phyloP scores from a whole-genome alignment of 1,140 invertebrate genomes.

The Drosophila auraria region DNA sequence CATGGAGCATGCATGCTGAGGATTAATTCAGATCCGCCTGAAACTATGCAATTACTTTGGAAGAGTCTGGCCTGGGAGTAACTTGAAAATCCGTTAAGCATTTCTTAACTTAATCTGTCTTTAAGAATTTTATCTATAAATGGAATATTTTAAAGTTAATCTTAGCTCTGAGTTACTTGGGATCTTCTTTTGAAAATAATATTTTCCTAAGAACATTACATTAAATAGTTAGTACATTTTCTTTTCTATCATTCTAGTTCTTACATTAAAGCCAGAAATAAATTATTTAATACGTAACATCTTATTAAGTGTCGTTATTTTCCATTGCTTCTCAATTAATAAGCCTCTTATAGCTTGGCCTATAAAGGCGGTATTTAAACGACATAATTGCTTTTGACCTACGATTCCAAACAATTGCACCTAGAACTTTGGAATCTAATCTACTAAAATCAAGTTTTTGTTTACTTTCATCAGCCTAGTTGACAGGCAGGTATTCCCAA shows the following conservation, averaged over 20 bases:
- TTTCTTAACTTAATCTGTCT: too few relatives aligned
- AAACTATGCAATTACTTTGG: constrained; percentile 51
- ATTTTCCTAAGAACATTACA: too few relatives aligned
- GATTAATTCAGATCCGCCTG: constrained; percentile 17
- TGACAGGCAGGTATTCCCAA: background rate
- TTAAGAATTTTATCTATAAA: background rate
- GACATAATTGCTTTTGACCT: background rate
- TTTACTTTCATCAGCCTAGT: background rate
- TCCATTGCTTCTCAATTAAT: background rate
- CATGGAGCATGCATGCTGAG: too few relatives aligned
- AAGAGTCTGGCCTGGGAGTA: too few relatives aligned
- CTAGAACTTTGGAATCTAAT: constrained; percentile 13
- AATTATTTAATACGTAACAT: too few relatives aligned
- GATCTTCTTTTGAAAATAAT: background rate
- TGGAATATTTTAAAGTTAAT: background rate
- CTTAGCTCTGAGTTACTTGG: too few relatives aligned
- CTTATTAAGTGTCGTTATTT: background rate
- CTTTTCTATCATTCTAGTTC: background rate
- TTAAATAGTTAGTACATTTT: background rate
- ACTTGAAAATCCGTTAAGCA: fast-evolving
- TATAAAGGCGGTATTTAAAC: constrained; percentile 2
- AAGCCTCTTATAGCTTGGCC: background rate
- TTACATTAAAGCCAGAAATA: background rate
- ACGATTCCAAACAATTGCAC: background rate
- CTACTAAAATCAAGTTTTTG: constrained; percentile 9